Evolutionary conservation across 2,888 invertebrate genomes (phyloP).

Genomic region (Latheticus oryzae): DNA sequence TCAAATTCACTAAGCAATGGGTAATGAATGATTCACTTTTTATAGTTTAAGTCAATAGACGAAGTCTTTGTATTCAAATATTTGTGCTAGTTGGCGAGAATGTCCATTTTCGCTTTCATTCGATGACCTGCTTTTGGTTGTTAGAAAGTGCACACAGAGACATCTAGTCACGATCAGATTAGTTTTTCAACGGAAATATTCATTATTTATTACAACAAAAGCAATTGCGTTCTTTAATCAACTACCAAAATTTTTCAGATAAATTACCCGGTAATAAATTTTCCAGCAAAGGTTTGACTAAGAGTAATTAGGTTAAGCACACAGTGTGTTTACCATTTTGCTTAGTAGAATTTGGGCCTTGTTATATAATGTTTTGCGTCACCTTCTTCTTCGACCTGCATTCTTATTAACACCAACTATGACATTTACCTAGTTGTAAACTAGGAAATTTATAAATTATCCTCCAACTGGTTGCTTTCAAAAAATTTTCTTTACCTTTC

Average conservation of each 20-base stretch:
- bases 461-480: conserved; percentile 15
- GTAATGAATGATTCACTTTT: conserved; percentile 9
- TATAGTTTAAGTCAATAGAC: conserved; percentile 25
- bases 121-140: conserved; percentile 64
- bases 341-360: conserved; percentile 21
- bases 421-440: conserved; percentile 28
- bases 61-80: conserved; percentile 61
- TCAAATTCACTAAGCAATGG: conserved; percentile 4
- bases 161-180: conserved; percentile 49
- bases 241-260: too few species aligned
- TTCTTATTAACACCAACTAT: conserved; percentile 28
- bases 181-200: too few species aligned
- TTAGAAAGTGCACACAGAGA: too few species aligned
- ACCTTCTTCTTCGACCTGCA: conserved; percentile 34
- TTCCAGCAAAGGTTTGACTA: conserved; percentile 5
- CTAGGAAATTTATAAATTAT: conserved; percentile 17
- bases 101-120: conserved; percentile 64
- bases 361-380: conserved; percentile 37
- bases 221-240: too few species aligned
- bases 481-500: conserved; percentile 1
- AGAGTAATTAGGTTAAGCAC: conserved; percentile 31
- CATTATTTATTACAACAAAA: too few species aligned
- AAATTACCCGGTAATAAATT: too few species aligned
- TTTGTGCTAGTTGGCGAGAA: conserved; percentile 60
- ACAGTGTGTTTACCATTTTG: conserved; percentile 32